Evolutionary conservation across 2,888 invertebrate species (phyloP).

Genomic region (Abrostola tripartita): DNA sequence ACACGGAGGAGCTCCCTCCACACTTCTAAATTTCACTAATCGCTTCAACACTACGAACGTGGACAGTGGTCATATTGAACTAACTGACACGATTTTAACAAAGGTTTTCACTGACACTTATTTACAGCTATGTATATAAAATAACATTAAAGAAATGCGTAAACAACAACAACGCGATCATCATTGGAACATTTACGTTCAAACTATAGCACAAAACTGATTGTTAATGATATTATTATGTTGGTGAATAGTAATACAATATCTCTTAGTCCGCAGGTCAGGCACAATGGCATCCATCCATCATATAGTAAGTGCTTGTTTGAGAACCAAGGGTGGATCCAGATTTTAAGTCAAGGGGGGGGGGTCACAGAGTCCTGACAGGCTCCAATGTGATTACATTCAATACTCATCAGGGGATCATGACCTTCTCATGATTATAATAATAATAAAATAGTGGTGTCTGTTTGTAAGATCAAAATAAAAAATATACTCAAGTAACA

Average conservation of each 20-base stretch:
- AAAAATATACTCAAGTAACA: too few relatives aligned
- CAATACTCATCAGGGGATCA: too few relatives aligned
- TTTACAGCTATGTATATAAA: constrained; percentile 12
- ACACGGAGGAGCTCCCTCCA: constrained; percentile 34
- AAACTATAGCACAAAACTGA: neutral
- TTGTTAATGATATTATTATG: neutral
- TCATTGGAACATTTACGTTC: neutral
- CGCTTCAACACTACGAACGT: constrained; percentile 8
- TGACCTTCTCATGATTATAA: too few relatives aligned
- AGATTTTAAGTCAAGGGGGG: too few relatives aligned
- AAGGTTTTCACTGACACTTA: neutral
- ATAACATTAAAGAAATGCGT: constrained; percentile 7
- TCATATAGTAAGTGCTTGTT: neutral
- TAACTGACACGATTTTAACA: neutral
- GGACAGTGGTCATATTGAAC: constrained; percentile 10
- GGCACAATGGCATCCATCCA: neutral
- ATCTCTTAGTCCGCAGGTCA: neutral
- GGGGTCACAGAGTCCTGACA: too few relatives aligned
- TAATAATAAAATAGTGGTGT: too few relatives aligned
- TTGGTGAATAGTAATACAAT: neutral
- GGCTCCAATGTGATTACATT: too few relatives aligned
- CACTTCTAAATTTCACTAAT: constrained; percentile 44
- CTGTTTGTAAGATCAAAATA: too few relatives aligned
- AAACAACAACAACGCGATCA: constrained; percentile 18
- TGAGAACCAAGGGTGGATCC: too few relatives aligned